Base-by-base conservation (phyloP, 2,888 invertebrate genomes). In the Thyatira batis region DNA sequence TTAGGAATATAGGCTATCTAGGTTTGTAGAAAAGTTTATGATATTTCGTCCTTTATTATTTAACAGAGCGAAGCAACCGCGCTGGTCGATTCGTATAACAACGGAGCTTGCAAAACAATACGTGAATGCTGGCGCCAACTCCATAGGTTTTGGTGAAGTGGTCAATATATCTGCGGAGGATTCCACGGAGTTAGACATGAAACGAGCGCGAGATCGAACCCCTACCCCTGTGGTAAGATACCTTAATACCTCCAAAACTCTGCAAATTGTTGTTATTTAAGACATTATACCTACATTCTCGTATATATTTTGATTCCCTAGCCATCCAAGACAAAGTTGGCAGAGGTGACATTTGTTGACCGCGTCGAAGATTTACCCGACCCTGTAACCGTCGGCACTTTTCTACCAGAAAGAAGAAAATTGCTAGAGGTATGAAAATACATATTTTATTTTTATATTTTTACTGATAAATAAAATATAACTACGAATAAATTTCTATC, bases 171-270 rank as follows among this genome's bases (percentile, higher is more conserved):
- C 78, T 0, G 51, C 73, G 0, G 82, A 83, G 0, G 64, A 63
- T 0, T 60, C 63, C 13, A 67, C 75, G 0, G 87, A 85, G 0
- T 2, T 63, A 0, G 87, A 87, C 0, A 65, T 87, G 76, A 90
- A 89, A 71, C 85, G 84, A 50, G 65, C 71, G 5, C 84, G 60
- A 50, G 78, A 84, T 25, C 75, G 91, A 49, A 80, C 83, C 0
- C 89, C 91, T 0, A 91, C 91, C 0, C 91, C 91, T 57, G 89
- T 91, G 75, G 91, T 92, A 74, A 33, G 79, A 53, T 10, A 20
- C 11, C 10, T 20, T 45, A 33, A 0, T 27, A 39, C 25, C 23
- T 44, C 30, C n/a, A n/a, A n/a, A n/a, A n/a, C n/a, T n/a, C n/a
- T n/a, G n/a, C n/a, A n/a, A n/a, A n/a, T n/a, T n/a, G n/a, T n/a